Base-by-base conservation (phyloP, 2,113 vertebrate species). In the Phainopepla nitens region DNA sequence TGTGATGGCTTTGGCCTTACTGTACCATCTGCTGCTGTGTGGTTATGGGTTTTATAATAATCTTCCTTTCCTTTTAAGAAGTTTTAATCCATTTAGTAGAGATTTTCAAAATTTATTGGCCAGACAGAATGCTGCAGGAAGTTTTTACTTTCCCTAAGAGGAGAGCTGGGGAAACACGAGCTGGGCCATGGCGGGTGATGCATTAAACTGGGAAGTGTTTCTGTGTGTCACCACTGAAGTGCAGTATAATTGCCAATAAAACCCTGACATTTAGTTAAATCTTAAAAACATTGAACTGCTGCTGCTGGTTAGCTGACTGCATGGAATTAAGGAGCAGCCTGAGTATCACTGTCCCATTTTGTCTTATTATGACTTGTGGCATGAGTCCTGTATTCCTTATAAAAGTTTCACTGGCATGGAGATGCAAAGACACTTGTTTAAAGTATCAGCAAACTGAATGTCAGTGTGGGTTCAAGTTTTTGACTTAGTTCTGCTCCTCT, bases 21-120 rank as follows among this genome's bases (percentile, higher is more conserved):
- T 81, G 8, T 28, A 9, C 60, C 51, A 56, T 90, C 87, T 91
- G 68, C 68, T 93, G 44, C 60, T 21, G 5, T 36, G 60, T 89
- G 72, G 17, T 78, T 87, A 66, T 65, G 56, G 69, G 41, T 31
- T 87, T 77, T 81, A 84, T 54, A 58, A 69, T 45, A 35, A 60
- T 53, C 41, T 75, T 87, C 53, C 64, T 89, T 93, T 90, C 54
- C 85, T 89, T 89, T 89, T 69, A 83, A 94, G 90, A 69, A 87
- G 35, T 83, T 47, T 94, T 91, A 91, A 86, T 95, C 76, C 60
- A 45, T 82, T 95, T 82, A 85, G 91, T 50, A 72, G 60, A 90
- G 57, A 71, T n/a, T 87, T 83, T 60, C 20, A 58, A 35, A 92
- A 88, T 64, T 61, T 73, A 83, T 90, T 77, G 56, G 51, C 60